Base-by-base conservation (phyloP, 1,140 invertebrate genomes). In the Drosophila takahashii region DNA sequence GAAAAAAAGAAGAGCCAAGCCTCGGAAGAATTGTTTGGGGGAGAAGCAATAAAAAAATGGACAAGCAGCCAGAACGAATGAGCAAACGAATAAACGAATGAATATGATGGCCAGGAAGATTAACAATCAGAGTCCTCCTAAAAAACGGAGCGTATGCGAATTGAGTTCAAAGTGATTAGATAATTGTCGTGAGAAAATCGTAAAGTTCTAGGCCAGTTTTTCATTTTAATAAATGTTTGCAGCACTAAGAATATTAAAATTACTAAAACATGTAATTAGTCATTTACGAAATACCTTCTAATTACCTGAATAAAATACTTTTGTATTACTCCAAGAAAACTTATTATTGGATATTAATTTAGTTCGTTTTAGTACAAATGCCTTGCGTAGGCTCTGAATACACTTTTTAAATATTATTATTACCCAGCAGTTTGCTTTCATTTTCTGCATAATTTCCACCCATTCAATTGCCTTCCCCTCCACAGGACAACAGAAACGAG, bases 131-230 rank as follows among this genome's bases (percentile, higher is more conserved):
- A 37, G 44, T 47, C 29, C 56, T 64, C 26, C 70, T 37, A 85
- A 85, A 78, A 81, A 86, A 70, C 36, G 6, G 57, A 70, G 67
- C 15, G 36, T 75, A 85, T 69, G 57, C 32, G 76, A 61, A 70
- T 48, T 48, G 65, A 71, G 41, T 48, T 48, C 67, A 36, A 36
- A 51, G 59, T 83, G 42, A 78, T 60, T 87, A 75, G 79, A 75
- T 86, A 86, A 86, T 87, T 85, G 81, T 60, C 41, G 13, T n/a
- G 72, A 52, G 53, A 66, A 37, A 69, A 50, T 60, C 58, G 37
- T 42, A 65, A 69, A 76, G 15, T 32, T 1, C 22, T 22, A 22
- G 3, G 22, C 22, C 1, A 22, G 22, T 22, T n/a, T n/a, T n/a
- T n/a, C n/a, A n/a, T n/a, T n/a, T n/a, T n/a, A n/a, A n/a, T n/a